phyloP scores from a whole-genome alignment of 2,797 vertebrate species.

The Acanthornis magna region DNA sequence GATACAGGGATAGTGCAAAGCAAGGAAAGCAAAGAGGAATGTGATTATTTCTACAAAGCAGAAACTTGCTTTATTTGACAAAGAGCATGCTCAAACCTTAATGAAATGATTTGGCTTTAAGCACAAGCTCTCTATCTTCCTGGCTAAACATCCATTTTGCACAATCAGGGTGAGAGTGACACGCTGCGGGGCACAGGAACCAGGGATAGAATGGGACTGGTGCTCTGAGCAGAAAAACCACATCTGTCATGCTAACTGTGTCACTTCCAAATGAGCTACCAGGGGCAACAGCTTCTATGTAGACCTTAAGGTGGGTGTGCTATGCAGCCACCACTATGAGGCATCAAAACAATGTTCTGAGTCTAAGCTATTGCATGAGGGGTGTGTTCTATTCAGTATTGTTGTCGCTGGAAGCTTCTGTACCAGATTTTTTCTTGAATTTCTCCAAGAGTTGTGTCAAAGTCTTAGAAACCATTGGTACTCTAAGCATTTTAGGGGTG shows the following conservation, averaged over 20 bases:
- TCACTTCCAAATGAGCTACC: neutral
- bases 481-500: neutral
- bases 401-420: neutral
- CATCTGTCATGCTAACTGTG: neutral
- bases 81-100: neutral
- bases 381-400: accelerated
- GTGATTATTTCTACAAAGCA: neutral
- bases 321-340: neutral
- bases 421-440: neutral
- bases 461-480: neutral
- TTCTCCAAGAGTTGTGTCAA: neutral
- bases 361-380: neutral
- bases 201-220: neutral
- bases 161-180: neutral
- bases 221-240: neutral
- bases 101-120: neutral
- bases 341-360: neutral
- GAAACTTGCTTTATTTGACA: neutral
- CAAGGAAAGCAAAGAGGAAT: neutral
- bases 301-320: neutral
- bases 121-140: neutral
- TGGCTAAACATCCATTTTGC: neutral
- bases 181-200: neutral
- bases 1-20: neutral
- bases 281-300: neutral